Percentiles rank a stretch among this genome's conserved stretches.
phyloP scores from a whole-genome alignment of 1,140 invertebrate genomes.

The Neuroterus valhalla region DNA sequence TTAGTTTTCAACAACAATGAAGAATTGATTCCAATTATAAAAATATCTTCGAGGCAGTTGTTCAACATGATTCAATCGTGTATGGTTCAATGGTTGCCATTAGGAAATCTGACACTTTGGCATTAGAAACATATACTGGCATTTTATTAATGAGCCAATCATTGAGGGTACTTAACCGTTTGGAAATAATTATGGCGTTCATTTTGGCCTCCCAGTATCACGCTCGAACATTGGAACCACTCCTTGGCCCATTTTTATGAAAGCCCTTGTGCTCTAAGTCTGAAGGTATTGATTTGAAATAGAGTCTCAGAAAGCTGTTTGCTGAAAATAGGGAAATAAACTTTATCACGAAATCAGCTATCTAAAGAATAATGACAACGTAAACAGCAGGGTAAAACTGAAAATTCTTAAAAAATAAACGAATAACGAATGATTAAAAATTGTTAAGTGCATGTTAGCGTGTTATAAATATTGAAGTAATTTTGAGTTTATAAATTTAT shows the following conservation, averaged over 20 bases:
- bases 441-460: no score
- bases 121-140: conserved; percentile 9
- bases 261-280: background rate
- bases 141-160: conserved; percentile 50
- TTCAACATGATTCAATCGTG: background rate
- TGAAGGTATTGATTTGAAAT: conserved; percentile 18
- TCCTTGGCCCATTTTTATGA: conserved; percentile 21
- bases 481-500: no score
- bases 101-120: conserved; percentile 45
- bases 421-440: no score
- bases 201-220: conserved; percentile 49
- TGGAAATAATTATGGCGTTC: conserved; percentile 42
- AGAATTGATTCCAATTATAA: background rate
- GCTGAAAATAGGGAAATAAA: no score
- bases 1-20: background rate
- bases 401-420: no score
- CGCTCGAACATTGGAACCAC: conserved; percentile 29
- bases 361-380: no score
- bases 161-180: conserved; percentile 35
- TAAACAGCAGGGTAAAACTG: no score
- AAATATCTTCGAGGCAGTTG: background rate
- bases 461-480: no score
- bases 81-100: background rate
- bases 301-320: background rate
- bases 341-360: no score